These are phyloP conservation scores for Amphipoea oculea DNA, from an alignment of 2,888 invertebrate genomes.

Conservation along the genomic window DNA sequence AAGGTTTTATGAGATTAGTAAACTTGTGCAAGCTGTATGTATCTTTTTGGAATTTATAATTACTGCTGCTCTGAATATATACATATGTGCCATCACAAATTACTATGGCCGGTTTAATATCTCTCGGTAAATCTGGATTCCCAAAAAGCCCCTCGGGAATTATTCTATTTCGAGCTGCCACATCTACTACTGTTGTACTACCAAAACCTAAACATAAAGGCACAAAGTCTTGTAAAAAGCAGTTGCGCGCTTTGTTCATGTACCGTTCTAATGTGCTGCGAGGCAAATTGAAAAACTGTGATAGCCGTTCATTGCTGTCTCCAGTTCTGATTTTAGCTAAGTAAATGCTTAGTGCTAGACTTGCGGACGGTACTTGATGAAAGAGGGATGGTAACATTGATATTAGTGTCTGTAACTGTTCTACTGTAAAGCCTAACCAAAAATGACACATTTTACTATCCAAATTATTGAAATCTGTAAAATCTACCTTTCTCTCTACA, in stretches of 20 bases:
- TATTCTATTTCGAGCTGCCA: conserved; percentile 5
- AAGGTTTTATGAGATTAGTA: conserved; percentile 1
- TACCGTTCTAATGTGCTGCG: conserved; percentile 8
- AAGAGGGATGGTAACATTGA: conserved; percentile 4
- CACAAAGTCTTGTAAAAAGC: conserved; percentile 6
- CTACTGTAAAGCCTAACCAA: conserved; percentile 2
- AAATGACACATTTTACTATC: background rate
- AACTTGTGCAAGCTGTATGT: background rate
- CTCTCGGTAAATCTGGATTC: background rate
- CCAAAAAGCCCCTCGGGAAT: background rate
- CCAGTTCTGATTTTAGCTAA: conserved; percentile 1
- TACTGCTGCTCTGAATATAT: conserved; percentile 2
- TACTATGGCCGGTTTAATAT: background rate
- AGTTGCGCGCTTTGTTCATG: conserved; percentile 1
- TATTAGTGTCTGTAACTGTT: background rate
- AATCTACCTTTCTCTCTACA: too few species aligned
- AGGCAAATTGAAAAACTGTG: background rate
- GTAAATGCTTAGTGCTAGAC: background rate
- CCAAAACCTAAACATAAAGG: conserved; percentile 5
- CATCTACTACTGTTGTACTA: conserved; percentile 8
- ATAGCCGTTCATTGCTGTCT: conserved; percentile 2
- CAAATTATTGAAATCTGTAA: background rate
- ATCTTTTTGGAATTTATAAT: background rate
- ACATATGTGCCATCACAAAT: background rate
- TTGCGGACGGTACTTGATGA: background rate